Percentiles rank a stretch among this genome's conserved stretches.
These are phyloP conservation scores for Dolichomitus sp. DNA, from an alignment of 2,888 invertebrate genomes.

Conservation along the genomic window DNA sequence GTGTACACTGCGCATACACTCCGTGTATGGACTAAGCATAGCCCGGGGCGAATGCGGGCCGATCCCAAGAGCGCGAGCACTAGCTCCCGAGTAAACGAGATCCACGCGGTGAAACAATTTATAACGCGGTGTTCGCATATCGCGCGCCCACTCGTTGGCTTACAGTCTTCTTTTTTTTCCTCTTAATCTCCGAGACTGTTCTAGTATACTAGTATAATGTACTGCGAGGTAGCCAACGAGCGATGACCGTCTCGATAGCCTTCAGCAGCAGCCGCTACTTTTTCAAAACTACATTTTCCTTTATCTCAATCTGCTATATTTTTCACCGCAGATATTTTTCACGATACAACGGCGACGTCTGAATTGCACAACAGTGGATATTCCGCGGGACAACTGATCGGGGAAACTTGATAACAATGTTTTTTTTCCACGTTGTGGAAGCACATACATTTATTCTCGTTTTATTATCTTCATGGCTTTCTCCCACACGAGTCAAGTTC, in stretches of 20 bases:
- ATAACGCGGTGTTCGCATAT: constrained; percentile 65
- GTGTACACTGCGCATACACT: constrained; percentile 34
- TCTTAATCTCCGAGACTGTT: constrained; percentile 29
- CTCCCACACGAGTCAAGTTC: background rate
- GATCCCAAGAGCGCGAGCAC: constrained; percentile 50
- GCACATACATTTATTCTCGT: constrained; percentile 10
- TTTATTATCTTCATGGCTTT: background rate
- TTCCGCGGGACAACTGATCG: background rate
- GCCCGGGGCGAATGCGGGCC: constrained; percentile 59
- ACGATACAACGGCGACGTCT: background rate
- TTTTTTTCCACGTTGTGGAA: background rate
- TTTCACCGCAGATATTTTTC: background rate
- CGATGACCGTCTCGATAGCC: constrained; percentile 51
- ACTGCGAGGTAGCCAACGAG: constrained; percentile 52
- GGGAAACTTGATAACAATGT: background rate
- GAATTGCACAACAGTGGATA: background rate
- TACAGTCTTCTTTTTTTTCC: constrained; percentile 27
- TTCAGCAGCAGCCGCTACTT: constrained; percentile 8
- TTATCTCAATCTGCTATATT: background rate
- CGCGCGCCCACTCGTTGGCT: constrained; percentile 64
- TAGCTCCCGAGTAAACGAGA: constrained; percentile 66
- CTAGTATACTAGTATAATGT: constrained; percentile 43
- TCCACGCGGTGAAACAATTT: constrained; percentile 69
- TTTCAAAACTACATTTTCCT: constrained; percentile 8
- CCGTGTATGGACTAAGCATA: constrained; percentile 41